Percentiles rank a stretch among this genome's conserved stretches.
Evolutionary conservation across 2,113 vertebrate species (phyloP).

Genomic region (Albula glossodonta): DNA sequence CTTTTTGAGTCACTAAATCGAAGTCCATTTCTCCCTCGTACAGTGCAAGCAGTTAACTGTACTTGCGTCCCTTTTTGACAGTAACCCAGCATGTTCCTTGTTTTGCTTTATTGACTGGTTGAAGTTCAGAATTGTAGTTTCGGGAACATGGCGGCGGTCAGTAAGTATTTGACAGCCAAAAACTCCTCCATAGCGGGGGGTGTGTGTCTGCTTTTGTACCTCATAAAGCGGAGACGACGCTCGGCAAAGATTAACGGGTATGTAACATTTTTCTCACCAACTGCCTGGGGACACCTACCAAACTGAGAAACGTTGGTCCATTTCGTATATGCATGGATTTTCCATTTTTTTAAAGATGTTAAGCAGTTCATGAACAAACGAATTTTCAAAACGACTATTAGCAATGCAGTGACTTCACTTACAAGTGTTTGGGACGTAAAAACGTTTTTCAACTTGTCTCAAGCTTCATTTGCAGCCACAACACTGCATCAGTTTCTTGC

Average conservation of each 20-base stretch:
- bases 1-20: no score
- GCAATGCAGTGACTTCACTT: no score
- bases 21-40: no score
- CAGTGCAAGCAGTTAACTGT: no score
- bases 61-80: no score
- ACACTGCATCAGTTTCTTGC: no score
- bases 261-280: conserved; percentile 14
- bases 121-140: conserved; percentile 39
- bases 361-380: no score
- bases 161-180: conserved; percentile 84
- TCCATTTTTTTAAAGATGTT: not conserved
- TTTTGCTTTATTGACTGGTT: not conserved
- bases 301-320: rapidly evolving
- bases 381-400: no score
- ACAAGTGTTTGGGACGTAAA: no score
- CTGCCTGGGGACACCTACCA: not conserved
- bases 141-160: conserved; percentile 83
- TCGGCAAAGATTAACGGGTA: conserved; percentile 61
- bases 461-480: no score
- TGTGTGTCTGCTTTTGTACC: conserved; percentile 72
- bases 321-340: not conserved
- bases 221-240: conserved; percentile 70
- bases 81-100: not conserved
- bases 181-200: conserved; percentile 82
- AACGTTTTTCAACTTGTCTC: no score